Percentiles rank a stretch among this genome's conserved stretches.
Evolutionary conservation across 2,888 invertebrate species (phyloP).

Genomic region (Drosophila birchii): DNA sequence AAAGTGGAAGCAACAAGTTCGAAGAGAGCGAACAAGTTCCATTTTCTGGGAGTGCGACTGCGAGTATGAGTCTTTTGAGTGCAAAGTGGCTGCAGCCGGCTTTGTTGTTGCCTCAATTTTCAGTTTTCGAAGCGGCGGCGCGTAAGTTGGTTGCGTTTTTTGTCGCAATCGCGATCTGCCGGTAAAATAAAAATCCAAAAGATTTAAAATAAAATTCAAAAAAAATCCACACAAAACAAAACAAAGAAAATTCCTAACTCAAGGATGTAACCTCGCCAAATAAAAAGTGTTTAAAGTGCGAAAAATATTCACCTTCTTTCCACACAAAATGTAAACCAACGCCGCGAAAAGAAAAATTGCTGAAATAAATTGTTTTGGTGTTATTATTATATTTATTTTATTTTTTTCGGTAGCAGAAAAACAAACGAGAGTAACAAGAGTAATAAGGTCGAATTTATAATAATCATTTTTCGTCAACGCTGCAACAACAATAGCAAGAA

Average conservation of each 20-base stretch:
- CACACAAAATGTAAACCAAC: conserved; percentile 35
- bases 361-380: conserved; percentile 40
- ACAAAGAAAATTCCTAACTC: conserved; percentile 21
- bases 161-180: conserved; percentile 53
- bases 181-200: conserved; percentile 42
- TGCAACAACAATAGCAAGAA: conserved; percentile 41
- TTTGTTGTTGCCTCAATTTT: conserved; percentile 73
- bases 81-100: conserved; percentile 67
- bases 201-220: not conserved
- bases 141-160: conserved; percentile 76
- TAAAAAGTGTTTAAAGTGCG: conserved; percentile 37
- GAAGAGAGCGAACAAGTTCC: conserved; percentile 73
- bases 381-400: conserved; percentile 11
- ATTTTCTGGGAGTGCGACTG: conserved; percentile 55
- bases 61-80: conserved; percentile 59
- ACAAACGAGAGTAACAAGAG: conserved; percentile 79
- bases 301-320: conserved; percentile 36
- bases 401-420: conserved; percentile 50
- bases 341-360: conserved; percentile 43
- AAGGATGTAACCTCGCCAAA: conserved; percentile 34
- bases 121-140: conserved; percentile 75
- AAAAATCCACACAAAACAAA: not conserved
- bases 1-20: conserved; percentile 42
- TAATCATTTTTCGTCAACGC: conserved; percentile 77
- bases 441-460: conserved; percentile 80